Conservation (phyloP, 2,113 vertebrate species). For the Alligator sinensis region DNA sequence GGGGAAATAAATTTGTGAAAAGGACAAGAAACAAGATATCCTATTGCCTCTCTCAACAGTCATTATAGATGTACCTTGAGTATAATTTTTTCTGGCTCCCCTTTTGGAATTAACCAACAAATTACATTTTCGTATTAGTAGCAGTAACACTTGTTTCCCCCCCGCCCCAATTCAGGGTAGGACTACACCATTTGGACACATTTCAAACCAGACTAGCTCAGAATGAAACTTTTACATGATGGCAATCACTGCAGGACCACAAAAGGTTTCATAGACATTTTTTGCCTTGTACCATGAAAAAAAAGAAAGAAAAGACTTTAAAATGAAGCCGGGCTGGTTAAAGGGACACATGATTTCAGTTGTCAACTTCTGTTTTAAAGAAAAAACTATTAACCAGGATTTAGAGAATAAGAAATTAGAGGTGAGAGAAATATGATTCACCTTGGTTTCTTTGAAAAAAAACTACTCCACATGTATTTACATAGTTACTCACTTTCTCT, state of each 20-base stretch:
- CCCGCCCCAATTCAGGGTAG: background rate
- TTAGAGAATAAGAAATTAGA: background rate
- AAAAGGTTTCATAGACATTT: rapidly evolving
- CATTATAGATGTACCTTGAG: background rate
- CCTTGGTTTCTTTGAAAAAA: no score
- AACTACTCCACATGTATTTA: background rate
- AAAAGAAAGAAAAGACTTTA: rapidly evolving
- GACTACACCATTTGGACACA: background rate
- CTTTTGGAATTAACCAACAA: background rate
- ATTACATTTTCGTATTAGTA: background rate
- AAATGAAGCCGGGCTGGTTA: background rate
- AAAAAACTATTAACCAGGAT: background rate
- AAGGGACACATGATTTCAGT: background rate
- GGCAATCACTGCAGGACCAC: background rate
- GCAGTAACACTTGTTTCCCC: background rate
- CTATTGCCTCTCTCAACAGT: background rate
- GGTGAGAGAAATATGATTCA: background rate
- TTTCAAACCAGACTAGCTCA: background rate
- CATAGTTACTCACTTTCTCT: background rate
- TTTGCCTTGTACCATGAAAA: background rate
- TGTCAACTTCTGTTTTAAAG: background rate
- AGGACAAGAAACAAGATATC: background rate
- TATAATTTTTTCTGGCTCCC: background rate
- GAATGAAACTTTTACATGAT: rapidly evolving
- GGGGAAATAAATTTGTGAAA: background rate